These are phyloP conservation scores for Theocolax elegans DNA, from an alignment of 1,140 invertebrate species.

Conservation along the genomic window DNA sequence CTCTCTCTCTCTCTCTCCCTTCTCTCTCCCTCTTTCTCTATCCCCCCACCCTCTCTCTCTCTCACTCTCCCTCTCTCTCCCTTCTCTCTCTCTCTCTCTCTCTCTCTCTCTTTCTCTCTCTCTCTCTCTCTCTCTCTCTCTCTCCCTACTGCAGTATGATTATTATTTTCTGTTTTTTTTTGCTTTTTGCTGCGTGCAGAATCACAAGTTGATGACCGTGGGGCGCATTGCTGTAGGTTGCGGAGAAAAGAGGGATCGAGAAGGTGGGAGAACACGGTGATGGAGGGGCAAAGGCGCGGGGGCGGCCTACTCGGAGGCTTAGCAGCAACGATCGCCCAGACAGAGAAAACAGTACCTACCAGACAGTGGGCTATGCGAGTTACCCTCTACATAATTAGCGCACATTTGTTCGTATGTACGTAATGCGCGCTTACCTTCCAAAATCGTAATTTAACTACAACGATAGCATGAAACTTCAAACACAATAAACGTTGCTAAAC, in stretches of 20 bases:
- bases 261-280: constrained; percentile 45
- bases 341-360: constrained; percentile 60
- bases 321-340: constrained; percentile 43
- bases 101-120: constrained; percentile 27
- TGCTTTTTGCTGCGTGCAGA: neutral
- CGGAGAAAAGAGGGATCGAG: constrained; percentile 15
- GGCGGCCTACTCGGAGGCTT: constrained; percentile 45
- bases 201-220: constrained; percentile 53
- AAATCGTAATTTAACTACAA: constrained; percentile 44
- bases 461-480: neutral
- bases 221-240: constrained; percentile 47
- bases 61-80: neutral
- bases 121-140: constrained; percentile 5
- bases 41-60: neutral
- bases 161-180: too few species aligned
- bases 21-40: neutral
- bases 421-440: too few species aligned
- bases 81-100: constrained; percentile 29
- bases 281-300: constrained; percentile 51
- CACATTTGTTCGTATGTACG: constrained; percentile 41
- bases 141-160: too few species aligned
- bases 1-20: neutral
- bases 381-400: constrained; percentile 39
- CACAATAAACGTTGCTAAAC: neutral
- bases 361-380: constrained; percentile 58